Percentiles rank a stretch among this genome's conserved stretches.
These are phyloP conservation scores for Labroides dimidiatus DNA, from an alignment of 2,797 vertebrate genomes.

Conservation along the genomic window DNA sequence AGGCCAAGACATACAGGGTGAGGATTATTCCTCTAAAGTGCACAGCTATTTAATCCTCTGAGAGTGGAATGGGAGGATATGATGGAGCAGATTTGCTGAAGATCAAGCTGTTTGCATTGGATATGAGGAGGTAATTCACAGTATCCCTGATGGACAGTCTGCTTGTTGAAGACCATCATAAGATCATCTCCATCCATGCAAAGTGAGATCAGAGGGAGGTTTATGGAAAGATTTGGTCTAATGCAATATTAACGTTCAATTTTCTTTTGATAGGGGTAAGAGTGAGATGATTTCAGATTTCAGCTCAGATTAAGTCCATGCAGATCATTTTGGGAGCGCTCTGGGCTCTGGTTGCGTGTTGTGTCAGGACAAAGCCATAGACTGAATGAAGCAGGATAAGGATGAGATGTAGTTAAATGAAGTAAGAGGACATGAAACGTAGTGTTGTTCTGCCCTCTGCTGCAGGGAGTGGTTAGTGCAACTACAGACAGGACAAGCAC, in stretches of 20 bases:
- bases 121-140: constrained; percentile 69
- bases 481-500: not conserved
- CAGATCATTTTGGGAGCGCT: constrained; percentile 47
- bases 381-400: not conserved
- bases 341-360: constrained; percentile 2
- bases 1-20: constrained; percentile 70
- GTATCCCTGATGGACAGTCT: constrained; percentile 63
- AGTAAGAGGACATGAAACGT: constrained; percentile 20
- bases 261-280: constrained; percentile 50
- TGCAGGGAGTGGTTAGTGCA: constrained; percentile 42
- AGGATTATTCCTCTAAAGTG: constrained; percentile 77
- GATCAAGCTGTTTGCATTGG: constrained; percentile 75
- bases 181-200: constrained; percentile 70
- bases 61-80: constrained; percentile 64
- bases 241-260: constrained; percentile 74
- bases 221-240: constrained; percentile 64
- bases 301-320: constrained; percentile 53
- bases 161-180: constrained; percentile 63
- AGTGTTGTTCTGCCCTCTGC: constrained; percentile 72
- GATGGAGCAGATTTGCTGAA: constrained; percentile 73
- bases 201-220: constrained; percentile 62
- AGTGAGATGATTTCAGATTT: constrained; percentile 37
- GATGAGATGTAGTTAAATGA: not conserved
- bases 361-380: constrained; percentile 11
- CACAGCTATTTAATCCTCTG: constrained; percentile 78